Base-by-base conservation (phyloP, 1,140 invertebrate genomes). In the Phocides pigmalion region DNA sequence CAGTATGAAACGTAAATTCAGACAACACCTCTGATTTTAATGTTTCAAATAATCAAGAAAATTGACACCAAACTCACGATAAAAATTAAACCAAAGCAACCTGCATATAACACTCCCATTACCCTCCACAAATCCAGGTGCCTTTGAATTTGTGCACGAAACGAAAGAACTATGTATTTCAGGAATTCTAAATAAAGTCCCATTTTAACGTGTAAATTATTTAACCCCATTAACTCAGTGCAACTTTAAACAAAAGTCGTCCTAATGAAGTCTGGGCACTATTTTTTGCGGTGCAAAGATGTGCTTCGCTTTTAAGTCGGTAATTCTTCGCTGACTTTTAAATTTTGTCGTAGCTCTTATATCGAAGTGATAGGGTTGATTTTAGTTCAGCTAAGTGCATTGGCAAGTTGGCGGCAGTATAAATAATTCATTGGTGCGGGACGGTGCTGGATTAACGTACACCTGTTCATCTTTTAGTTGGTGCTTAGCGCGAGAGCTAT, bases 151-250 rank as follows among this genome's bases (percentile, higher is more conserved):
- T 47, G 4, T 9, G 1, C 19, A 22, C 16, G 44, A 16, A 16
- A 22, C 19, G 19, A 42, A 16, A 3, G 15, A 44, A 5, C 16
- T 19, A 15, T 20, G 19, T 50, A 50, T 20, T 42, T 56, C 35
- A 56, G 14, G 19, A 56, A 42, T 25, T 42, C 53, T 56, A 56
- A 56, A 56, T 56, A 42, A 56, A 37, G 19, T 14, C 17, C 53
- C 39, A 56, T 56, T 56, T 56, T 56, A 56, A 56, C 37, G 53
- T 56, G 53, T 42, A 56, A 56, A 56, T 56, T 56, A 56, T 56
- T 56, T 56, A 56, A 56, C 53, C 37, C 37, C 39, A 42, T 58
- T 58, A 58, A 58, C 41, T 58, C 41, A 28, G 54, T 58, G 54
- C 54, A 58, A 58, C 54, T 44, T 58, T 37, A 58, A 58, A 58